These are phyloP conservation scores for Poecilia velifera DNA, from an alignment of 2,797 vertebrate species.

Conservation along the genomic window DNA sequence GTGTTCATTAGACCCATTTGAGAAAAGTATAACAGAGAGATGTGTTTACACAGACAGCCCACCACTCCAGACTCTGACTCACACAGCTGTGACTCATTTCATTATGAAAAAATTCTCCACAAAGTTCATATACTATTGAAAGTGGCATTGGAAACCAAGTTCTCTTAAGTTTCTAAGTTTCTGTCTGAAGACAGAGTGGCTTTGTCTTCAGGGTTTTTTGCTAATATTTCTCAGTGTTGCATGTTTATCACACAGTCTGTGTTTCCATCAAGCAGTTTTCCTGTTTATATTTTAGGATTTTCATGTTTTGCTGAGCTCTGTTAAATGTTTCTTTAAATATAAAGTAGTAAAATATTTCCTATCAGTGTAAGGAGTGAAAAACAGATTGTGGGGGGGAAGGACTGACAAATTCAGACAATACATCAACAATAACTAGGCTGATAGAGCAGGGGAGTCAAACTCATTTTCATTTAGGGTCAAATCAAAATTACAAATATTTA, in stretches of 20 bases:
- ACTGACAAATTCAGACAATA: background rate
- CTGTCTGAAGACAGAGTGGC: background rate
- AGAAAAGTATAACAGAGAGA: background rate
- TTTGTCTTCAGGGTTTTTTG: background rate
- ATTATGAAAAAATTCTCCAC: background rate
- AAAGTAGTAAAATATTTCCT: background rate
- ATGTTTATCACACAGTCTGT: background rate
- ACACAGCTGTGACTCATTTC: slow-evolving; percentile 24
- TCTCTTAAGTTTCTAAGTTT: background rate
- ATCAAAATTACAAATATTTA: too few species aligned
- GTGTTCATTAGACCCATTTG: background rate
- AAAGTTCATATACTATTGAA: background rate
- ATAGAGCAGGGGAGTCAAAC: too few species aligned
- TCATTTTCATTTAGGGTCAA: too few species aligned
- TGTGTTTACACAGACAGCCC: slow-evolving; percentile 13
- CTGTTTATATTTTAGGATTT: background rate
- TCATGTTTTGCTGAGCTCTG: background rate
- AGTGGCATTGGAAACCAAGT: background rate
- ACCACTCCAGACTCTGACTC: slow-evolving; percentile 34
- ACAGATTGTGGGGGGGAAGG: background rate
- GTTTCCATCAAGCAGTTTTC: background rate
- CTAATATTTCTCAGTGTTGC: background rate
- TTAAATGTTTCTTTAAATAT: background rate
- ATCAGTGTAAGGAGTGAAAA: background rate
- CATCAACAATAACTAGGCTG: background rate